These are phyloP conservation scores for Rhagium mordax DNA, from an alignment of 2,888 invertebrate species.

Conservation along the genomic window DNA sequence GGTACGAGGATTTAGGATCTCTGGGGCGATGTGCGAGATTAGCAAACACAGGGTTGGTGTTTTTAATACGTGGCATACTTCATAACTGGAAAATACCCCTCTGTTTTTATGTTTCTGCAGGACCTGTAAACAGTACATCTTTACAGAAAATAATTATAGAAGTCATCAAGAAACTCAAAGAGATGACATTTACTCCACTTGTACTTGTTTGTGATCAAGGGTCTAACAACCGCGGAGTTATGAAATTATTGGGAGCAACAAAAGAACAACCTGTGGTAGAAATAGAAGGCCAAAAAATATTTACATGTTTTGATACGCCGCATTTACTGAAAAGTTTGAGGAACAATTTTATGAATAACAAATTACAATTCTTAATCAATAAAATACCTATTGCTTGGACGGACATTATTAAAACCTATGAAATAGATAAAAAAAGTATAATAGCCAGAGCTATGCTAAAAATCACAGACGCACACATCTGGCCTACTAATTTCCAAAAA, in stretches of 20 bases:
- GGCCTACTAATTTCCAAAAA: conserved; percentile 4
- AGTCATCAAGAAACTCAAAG: background rate
- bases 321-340: too few species aligned
- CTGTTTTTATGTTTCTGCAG: conserved; percentile 1
- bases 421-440: background rate
- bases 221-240: background rate
- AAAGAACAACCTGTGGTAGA: background rate
- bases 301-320: background rate
- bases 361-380: background rate
- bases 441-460: background rate
- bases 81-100: conserved; percentile 6
- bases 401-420: background rate
- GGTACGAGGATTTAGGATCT: conserved; percentile 44
- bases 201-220: conserved; percentile 5
- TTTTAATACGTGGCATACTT: background rate
- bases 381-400: background rate
- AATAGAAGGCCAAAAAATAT: background rate
- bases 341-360: background rate
- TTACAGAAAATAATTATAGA: background rate
- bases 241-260: background rate
- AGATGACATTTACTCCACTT: conserved; percentile 7
- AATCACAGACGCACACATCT: conserved; percentile 3
- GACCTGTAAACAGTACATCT: background rate
- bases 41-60: conserved; percentile 29
- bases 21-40: conserved; percentile 41